A percentile compares a stretch with the other conserved stretches of the same genome.
phyloP scores from a whole-genome alignment of 2,888 invertebrate species.

The Nyleta sp. region DNA sequence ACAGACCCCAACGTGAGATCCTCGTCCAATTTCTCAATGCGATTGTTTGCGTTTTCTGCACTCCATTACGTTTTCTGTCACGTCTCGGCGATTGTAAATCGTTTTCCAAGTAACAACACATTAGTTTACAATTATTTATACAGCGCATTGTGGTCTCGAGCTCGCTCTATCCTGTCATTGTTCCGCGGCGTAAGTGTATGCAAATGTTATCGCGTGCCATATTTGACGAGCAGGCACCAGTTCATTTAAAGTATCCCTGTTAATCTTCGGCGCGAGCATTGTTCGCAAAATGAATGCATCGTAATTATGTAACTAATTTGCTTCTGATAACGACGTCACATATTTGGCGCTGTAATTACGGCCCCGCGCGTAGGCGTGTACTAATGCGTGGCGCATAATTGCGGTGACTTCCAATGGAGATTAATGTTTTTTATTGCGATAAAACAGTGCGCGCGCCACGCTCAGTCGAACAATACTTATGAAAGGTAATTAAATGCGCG shows the following conservation, averaged over 20 bases:
- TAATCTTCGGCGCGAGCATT: slow-evolving; percentile 58
- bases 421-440: slow-evolving; percentile 58
- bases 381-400: slow-evolving; percentile 51
- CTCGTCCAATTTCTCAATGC: not conserved
- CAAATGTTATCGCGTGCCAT: slow-evolving; percentile 59
- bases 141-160: slow-evolving; percentile 20
- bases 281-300: slow-evolving; percentile 52
- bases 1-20: no score
- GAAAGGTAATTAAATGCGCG: slow-evolving; percentile 50
- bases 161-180: slow-evolving; percentile 48
- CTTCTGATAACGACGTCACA: slow-evolving; percentile 63
- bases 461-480: slow-evolving; percentile 46
- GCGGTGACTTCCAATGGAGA: slow-evolving; percentile 59
- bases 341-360: slow-evolving; percentile 63
- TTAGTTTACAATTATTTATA: slow-evolving; percentile 49
- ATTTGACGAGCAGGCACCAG: slow-evolving; percentile 59
- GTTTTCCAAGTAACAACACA: slow-evolving; percentile 32
- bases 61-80: slow-evolving; percentile 3
- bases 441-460: slow-evolving; percentile 43
- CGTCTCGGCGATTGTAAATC: slow-evolving; percentile 6
- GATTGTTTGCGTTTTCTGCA: not conserved
- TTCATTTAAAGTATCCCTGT: slow-evolving; percentile 59
- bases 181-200: slow-evolving; percentile 47
- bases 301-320: slow-evolving; percentile 66
- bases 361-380: slow-evolving; percentile 31